Base-by-base conservation (phyloP, 2,113 vertebrate genomes). In the Oncorhynchus gorbuscha region DNA sequence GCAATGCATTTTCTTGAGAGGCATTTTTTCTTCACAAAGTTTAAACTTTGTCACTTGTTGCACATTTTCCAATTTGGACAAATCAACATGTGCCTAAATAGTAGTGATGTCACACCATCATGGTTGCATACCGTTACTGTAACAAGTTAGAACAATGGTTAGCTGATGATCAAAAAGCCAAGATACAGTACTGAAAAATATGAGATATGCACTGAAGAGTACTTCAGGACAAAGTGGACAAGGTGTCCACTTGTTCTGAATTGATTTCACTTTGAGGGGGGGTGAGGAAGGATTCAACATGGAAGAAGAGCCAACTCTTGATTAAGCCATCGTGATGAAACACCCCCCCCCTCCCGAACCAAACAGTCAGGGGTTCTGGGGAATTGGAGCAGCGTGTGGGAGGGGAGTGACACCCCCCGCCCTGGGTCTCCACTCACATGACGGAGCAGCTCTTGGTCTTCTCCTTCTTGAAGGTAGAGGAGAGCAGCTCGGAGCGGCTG, bases 391-490 rank as follows among this genome's bases (percentile, higher is more conserved):
- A n/a, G 80, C 78, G 73, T 75, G 73, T 80, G 81, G 79, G 79
- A n/a, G 14, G 13, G 69, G 51, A 45, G 51, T 7, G 51, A 18
- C 16, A 55, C 12, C 16, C 51, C 51, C 61, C 22, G 64, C 32
- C 11, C 22, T 18, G n/a, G 64, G 48, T 77, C 84, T 84, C 81
- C 78, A 84, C 92, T 97, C 95, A 99, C 97, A 99, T 99, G 82
- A 99, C 91, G 0, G 96, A 97, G 90, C 97, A 99, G 91, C 96
- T 98, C 92, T 96, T 97, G 86, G 97, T 92, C 82, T 98, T 98
- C 87, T 99, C 96, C 90, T 97, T 98, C 90, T 97, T 97, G 92
- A 97, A 97, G 83, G 96, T 94, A 58, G 95, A 95, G 72, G 96
- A 95, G 91, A 97, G 94, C 92, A 97, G 93, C 90, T 97, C 96